Conservation (phyloP, 2,113 vertebrate species). For the Thryonomys swinderianus region DNA sequence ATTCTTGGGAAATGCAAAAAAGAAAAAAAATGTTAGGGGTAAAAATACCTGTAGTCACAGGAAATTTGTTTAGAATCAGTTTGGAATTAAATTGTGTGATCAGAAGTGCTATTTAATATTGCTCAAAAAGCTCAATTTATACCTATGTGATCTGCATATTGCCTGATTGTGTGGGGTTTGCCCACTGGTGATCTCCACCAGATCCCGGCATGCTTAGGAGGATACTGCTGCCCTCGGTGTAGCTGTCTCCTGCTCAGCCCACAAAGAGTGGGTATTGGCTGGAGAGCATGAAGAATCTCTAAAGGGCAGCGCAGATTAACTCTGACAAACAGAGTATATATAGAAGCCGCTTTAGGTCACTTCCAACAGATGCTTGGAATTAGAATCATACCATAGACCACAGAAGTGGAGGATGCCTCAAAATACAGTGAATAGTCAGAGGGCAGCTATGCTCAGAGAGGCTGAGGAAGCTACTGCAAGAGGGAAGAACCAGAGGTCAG, state of each 20-base stretch:
- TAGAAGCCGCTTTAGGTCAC: not conserved
- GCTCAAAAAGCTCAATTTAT: not conserved
- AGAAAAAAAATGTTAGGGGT: not conserved
- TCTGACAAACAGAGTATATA: not conserved
- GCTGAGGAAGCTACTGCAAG: not conserved
- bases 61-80: not conserved
- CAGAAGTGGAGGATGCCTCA: not conserved
- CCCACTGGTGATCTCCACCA: not conserved
- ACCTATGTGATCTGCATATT: not conserved
- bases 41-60: not conserved
- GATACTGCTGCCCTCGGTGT: accelerated
- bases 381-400: not conserved
- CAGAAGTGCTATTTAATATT: not conserved
- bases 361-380: not conserved
- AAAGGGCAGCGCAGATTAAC: not conserved
- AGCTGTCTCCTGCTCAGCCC: not conserved
- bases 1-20: not conserved
- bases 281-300: accelerated
- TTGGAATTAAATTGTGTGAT: not conserved
- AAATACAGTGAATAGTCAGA: not conserved
- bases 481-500: not conserved
- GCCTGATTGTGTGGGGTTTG: not conserved
- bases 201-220: accelerated
- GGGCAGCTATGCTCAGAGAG: not conserved
- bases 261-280: accelerated